Conservation (phyloP, 2,888 invertebrate genomes). For the Agrotis puta region DNA sequence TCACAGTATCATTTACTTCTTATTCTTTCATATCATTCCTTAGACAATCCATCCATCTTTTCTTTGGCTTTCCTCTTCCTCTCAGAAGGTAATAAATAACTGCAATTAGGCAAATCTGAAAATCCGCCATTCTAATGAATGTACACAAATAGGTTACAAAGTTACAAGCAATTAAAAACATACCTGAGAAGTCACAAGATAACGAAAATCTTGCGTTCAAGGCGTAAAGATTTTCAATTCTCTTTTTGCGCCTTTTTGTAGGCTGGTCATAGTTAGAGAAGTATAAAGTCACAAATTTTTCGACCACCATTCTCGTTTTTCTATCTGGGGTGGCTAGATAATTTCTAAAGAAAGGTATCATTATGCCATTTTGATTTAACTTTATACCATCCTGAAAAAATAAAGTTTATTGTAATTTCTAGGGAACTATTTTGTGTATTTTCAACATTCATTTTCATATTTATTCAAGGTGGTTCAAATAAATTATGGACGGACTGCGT, state of each 20-base stretch:
- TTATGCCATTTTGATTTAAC: conserved; percentile 77
- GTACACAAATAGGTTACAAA: too few relatives aligned
- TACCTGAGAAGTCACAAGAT: conserved; percentile 71
- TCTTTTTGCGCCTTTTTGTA: conserved; percentile 38
- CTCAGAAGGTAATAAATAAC: too few relatives aligned
- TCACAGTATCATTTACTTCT: too few relatives aligned
- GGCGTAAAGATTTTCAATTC: conserved; percentile 77
- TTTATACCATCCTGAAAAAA: conserved; percentile 83
- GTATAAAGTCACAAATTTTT: conserved; percentile 82
- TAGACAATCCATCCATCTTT: too few relatives aligned
- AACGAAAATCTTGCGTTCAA: conserved; percentile 69
- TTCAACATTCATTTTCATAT: not conserved
- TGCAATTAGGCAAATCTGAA: too few relatives aligned
- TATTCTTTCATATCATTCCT: too few relatives aligned
- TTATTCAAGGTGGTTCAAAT: too few relatives aligned
- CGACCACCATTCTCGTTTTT: conserved; percentile 78
- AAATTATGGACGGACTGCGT: too few relatives aligned
- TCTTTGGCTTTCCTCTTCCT: too few relatives aligned
- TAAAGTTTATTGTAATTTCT: not conserved
- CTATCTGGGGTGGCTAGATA: conserved; percentile 72
- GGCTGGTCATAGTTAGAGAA: conserved; percentile 75
- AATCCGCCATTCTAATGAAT: too few relatives aligned
- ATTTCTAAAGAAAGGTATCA: conserved; percentile 79
- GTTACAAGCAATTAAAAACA: not conserved
- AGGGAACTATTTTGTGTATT: not conserved